phyloP scores from a whole-genome alignment of 2,113 vertebrate genomes.

The Microcebus lehilahytsara region DNA sequence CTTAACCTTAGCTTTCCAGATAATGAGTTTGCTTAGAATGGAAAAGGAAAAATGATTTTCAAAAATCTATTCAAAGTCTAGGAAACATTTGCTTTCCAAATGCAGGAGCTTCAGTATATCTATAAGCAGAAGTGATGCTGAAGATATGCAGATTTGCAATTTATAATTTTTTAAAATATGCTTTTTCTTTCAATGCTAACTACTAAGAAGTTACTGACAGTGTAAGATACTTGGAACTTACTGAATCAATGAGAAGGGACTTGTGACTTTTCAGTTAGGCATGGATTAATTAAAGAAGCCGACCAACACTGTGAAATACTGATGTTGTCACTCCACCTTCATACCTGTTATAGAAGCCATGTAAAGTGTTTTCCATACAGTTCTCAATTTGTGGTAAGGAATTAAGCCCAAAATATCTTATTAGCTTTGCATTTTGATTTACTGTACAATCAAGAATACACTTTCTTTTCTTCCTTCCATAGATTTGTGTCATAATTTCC shows the following conservation, averaged over 20 bases:
- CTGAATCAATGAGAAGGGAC: constrained; percentile 69
- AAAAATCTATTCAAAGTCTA: not conserved
- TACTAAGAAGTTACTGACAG: constrained; percentile 66
- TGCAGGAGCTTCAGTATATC: not conserved
- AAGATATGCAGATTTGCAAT: not conserved
- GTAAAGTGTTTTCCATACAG: constrained; percentile 66
- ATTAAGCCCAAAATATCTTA: constrained; percentile 44
- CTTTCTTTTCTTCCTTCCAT: constrained; percentile 22
- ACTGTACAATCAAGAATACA: not conserved
- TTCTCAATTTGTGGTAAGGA: constrained; percentile 48
- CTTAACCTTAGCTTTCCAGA: not conserved
- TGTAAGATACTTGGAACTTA: constrained; percentile 65
- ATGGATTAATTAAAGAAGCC: constrained; percentile 76
- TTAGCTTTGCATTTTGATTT: not conserved
- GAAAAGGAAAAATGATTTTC: not conserved
- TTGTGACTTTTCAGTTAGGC: constrained; percentile 75
- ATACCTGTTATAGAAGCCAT: constrained; percentile 42
- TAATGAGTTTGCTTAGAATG: not conserved
- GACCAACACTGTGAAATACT: constrained; percentile 74
- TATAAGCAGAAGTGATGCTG: not conserved
- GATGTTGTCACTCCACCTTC: not conserved
- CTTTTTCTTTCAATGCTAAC: constrained; percentile 67
- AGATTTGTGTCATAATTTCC: constrained; percentile 26
- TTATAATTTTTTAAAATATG: not conserved
- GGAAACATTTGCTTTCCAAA: not conserved